These are phyloP conservation scores for Chaetura pelagica DNA, from an alignment of 2,113 vertebrate species.

Conservation along the genomic window DNA sequence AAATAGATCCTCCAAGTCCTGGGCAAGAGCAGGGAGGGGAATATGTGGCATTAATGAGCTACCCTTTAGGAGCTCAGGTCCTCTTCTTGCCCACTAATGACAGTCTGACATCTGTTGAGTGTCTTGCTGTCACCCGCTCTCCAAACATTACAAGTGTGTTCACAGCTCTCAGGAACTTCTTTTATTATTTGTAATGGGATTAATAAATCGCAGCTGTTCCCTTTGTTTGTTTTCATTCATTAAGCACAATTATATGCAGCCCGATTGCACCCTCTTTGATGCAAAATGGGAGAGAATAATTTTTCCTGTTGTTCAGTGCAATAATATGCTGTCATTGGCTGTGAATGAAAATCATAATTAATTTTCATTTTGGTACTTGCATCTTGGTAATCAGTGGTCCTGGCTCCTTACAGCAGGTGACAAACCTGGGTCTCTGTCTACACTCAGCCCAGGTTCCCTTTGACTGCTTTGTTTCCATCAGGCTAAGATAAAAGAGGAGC, in stretches of 20 bases:
- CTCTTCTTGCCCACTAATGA: neutral
- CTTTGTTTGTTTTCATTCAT: slow-evolving; percentile 81
- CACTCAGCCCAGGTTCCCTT: neutral
- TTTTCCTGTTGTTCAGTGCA: slow-evolving; percentile 74
- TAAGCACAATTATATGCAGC: slow-evolving; percentile 80
- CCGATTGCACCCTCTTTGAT: slow-evolving; percentile 76
- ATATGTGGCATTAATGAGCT: neutral
- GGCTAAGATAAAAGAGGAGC: neutral
- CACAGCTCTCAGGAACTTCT: slow-evolving; percentile 74
- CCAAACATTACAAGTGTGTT: slow-evolving; percentile 54
- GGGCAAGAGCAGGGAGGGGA: neutral
- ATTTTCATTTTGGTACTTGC: slow-evolving; percentile 74
- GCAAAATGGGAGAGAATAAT: slow-evolving; percentile 73
- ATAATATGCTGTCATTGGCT: slow-evolving; percentile 72
- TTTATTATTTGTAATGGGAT: slow-evolving; percentile 77
- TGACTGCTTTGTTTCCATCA: neutral
- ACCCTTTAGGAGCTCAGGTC: neutral
- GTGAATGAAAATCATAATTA: slow-evolving; percentile 78
- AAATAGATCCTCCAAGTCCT: neutral
- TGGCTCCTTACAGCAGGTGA: slow-evolving; percentile 66
- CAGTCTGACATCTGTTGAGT: slow-evolving; percentile 56
- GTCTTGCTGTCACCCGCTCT: neutral
- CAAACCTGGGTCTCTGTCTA: slow-evolving; percentile 9
- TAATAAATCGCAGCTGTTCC: slow-evolving; percentile 83
- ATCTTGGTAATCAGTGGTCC: slow-evolving; percentile 72